A percentile compares a stretch with the other conserved stretches of the same genome.
Evolutionary conservation across 2,888 invertebrate genomes (phyloP).

Genomic region (Iphiclides podalirius): DNA sequence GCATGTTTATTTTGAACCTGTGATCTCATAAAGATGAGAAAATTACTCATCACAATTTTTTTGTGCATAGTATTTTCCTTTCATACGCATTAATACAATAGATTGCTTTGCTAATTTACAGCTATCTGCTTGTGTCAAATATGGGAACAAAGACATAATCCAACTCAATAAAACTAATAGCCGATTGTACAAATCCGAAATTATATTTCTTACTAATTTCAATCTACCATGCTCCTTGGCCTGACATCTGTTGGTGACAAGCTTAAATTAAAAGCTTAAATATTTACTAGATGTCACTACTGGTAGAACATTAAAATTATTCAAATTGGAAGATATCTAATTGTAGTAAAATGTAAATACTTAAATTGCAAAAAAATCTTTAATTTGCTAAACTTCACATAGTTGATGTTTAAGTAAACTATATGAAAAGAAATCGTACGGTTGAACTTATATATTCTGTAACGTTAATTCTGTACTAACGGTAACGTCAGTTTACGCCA

Average conservation of each 20-base stretch:
- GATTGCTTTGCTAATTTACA: conserved; percentile 1
- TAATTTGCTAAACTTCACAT: too few species aligned
- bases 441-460: conserved; percentile 8
- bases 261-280: not conserved
- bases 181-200: not conserved
- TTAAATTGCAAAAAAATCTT: not conserved
- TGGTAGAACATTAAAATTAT: not conserved
- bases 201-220: conserved; percentile 2
- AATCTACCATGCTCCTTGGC: not conserved
- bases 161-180: conserved; percentile 13
- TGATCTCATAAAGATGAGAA: too few species aligned
- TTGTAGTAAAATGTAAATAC: not conserved
- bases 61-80: not conserved
- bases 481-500: conserved; percentile 55
- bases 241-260: conserved; percentile 3
- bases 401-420: not conserved
- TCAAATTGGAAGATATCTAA: not conserved
- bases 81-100: not conserved
- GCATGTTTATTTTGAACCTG: too few species aligned
- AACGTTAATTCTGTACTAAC: not conserved
- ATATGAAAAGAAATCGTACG: not conserved
- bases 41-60: too few species aligned
- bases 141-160: conserved; percentile 1
- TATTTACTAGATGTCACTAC: not conserved
- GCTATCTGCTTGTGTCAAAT: not conserved